These are phyloP conservation scores for Heteromormyrus szaboi DNA, from an alignment of 2,797 vertebrate genomes.

Conservation along the genomic window DNA sequence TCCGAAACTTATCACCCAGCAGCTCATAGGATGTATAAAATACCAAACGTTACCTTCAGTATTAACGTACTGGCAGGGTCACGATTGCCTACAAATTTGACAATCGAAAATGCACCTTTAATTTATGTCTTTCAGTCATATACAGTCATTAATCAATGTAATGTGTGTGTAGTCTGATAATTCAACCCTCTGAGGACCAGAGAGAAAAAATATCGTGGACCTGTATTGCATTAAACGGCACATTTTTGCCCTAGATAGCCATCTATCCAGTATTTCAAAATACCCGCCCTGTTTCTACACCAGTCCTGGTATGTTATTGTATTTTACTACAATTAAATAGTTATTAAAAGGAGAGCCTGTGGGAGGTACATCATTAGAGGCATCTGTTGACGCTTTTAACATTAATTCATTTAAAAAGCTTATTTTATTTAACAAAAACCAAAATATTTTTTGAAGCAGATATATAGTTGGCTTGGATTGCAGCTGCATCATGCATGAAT, in stretches of 20 bases:
- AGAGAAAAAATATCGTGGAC: neutral
- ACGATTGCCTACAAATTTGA: neutral
- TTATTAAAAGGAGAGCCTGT: neutral
- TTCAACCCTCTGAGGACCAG: neutral
- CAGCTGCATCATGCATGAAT: neutral
- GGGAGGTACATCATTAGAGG: neutral
- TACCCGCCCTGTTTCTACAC: neutral
- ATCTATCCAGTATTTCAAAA: neutral
- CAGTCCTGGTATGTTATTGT: neutral
- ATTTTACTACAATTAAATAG: neutral
- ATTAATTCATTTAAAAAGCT: neutral
- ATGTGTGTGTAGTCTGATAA: neutral
- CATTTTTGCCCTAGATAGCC: neutral
- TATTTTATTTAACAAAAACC: neutral
- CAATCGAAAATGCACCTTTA: neutral
- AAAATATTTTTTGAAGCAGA: neutral
- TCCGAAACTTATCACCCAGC: neutral
- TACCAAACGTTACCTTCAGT: neutral
- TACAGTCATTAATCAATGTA: neutral
- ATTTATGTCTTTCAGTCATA: neutral
- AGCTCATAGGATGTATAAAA: neutral
- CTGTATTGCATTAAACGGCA: neutral
- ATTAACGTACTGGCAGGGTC: neutral
- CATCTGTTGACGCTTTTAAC: neutral
- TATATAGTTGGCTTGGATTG: neutral